Percentiles rank a stretch among this genome's conserved stretches.
These are phyloP conservation scores for Zosterops pallidus DNA, from an alignment of 2,113 vertebrate genomes.

Conservation along the genomic window DNA sequence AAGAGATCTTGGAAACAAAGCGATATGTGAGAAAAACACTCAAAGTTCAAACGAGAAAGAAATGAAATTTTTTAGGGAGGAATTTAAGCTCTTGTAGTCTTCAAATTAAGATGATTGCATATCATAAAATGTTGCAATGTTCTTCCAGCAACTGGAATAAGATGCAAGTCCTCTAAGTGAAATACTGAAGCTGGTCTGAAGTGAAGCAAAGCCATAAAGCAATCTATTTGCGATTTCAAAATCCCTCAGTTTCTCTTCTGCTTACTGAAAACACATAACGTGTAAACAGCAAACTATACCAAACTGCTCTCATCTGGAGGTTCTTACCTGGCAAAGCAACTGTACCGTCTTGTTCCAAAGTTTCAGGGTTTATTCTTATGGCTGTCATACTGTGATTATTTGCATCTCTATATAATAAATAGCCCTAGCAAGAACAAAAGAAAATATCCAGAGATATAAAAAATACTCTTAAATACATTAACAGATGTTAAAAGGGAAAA, in stretches of 20 bases:
- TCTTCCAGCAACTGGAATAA: background rate
- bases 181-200: background rate
- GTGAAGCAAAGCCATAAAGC: background rate
- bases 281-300: background rate
- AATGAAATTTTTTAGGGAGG: background rate
- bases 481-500: background rate
- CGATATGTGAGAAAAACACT: background rate
- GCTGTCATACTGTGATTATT: conserved; percentile 93
- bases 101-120: background rate
- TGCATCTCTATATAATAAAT: conserved; percentile 93
- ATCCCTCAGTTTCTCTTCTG: background rate
- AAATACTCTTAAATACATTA: background rate
- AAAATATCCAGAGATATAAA: background rate
- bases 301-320: background rate
- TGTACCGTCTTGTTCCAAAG: conserved; percentile 92
- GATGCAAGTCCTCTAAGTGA: background rate
- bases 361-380: conserved; percentile 96
- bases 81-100: background rate
- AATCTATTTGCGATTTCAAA: background rate
- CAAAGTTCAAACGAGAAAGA: background rate
- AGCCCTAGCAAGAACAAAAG: conserved; percentile 80
- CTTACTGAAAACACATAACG: background rate
- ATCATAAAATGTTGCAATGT: background rate
- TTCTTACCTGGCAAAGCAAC: conserved; percentile 91
- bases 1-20: background rate